A percentile compares a stretch with the other conserved stretches of the same genome.
phyloP scores from a whole-genome alignment of 2,888 invertebrate species.

The Microctonus aethiopoides region DNA sequence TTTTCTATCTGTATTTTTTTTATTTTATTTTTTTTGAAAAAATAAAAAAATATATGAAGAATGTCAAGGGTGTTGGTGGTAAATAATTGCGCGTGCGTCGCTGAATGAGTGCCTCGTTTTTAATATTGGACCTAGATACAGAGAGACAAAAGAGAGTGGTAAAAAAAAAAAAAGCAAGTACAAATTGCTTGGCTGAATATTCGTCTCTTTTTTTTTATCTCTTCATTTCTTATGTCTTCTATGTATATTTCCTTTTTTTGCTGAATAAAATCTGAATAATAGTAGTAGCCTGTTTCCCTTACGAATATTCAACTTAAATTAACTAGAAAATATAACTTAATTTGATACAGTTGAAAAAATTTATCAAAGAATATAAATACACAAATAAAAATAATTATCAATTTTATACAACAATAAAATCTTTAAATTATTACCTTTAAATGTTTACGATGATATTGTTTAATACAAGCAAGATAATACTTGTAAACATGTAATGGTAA shows the following conservation, averaged over 20 bases:
- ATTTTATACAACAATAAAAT: background rate
- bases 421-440: slow-evolving; percentile 67
- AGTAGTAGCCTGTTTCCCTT: no score
- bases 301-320: no score
- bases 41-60: slow-evolving; percentile 7
- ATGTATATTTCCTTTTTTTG: background rate
- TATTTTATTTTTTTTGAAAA: background rate
- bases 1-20: background rate
- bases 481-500: slow-evolving; percentile 76
- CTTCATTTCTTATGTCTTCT: background rate
- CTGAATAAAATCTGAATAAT: background rate
- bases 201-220: slow-evolving; percentile 2
- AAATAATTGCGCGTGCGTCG: slow-evolving; percentile 22
- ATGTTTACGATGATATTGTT: slow-evolving; percentile 60
- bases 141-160: slow-evolving; percentile 7
- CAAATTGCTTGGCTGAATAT: background rate
- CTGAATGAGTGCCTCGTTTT: slow-evolving; percentile 3
- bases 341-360: no score
- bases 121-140: slow-evolving; percentile 27
- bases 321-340: no score
- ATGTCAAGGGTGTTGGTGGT: slow-evolving; percentile 29
- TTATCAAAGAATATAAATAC: no score
- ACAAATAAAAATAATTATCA: background rate
- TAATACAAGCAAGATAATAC: slow-evolving; percentile 72
- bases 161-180: background rate